Evolutionary conservation across 2,113 vertebrate genomes (phyloP).

Genomic region (Oreochromis aureus): DNA sequence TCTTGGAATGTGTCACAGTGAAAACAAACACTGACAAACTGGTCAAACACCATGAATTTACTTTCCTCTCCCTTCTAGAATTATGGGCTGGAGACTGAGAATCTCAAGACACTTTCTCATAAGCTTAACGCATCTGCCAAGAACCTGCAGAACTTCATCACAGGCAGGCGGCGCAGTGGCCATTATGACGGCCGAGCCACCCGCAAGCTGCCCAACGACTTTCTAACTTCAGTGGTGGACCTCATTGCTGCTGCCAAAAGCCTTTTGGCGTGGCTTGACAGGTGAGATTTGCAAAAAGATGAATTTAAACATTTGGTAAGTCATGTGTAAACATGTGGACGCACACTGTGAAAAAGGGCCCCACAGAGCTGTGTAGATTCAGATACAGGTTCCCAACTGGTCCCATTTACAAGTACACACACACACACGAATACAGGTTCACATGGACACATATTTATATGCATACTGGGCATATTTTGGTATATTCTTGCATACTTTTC

Average conservation of each 20-base stretch:
- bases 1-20: background rate
- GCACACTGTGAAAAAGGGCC: background rate
- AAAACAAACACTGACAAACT: constrained; percentile 21
- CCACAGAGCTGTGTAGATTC: background rate
- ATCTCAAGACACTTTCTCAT: constrained; percentile 91
- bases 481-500: background rate
- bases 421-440: background rate
- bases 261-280: constrained; percentile 91
- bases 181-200: constrained; percentile 85
- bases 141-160: constrained; percentile 94
- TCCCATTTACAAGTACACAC: background rate
- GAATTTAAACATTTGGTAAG: background rate
- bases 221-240: constrained; percentile 94
- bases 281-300: constrained; percentile 73
- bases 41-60: constrained; percentile 4
- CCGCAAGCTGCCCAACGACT: constrained; percentile 89
- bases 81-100: constrained; percentile 96
- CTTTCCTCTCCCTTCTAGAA: constrained; percentile 73
- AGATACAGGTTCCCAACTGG: background rate
- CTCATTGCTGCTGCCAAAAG: constrained; percentile 95
- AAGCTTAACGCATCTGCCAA: constrained; percentile 88
- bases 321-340: background rate
- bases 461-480: background rate
- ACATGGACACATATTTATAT: background rate
- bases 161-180: constrained; percentile 80